These are phyloP conservation scores for Drosophila jambulina DNA, from an alignment of 1,140 invertebrate genomes.

Conservation along the genomic window DNA sequence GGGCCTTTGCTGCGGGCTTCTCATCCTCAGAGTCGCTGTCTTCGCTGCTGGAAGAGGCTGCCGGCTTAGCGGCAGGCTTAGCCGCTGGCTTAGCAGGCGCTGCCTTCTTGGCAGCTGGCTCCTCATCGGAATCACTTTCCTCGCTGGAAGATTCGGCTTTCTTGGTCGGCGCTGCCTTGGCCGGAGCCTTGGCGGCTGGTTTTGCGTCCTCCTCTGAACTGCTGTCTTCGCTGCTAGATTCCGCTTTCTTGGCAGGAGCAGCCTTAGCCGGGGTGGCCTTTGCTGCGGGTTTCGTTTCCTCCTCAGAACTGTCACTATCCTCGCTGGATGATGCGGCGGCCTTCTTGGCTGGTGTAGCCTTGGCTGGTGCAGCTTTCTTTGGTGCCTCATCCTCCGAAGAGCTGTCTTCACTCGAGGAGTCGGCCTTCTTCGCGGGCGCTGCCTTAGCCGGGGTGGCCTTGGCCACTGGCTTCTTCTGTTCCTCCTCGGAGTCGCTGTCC, in stretches of 20 bases:
- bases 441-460: constrained; percentile 35
- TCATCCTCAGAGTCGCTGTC: constrained; percentile 55
- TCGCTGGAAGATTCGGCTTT: constrained; percentile 75
- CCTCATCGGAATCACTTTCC: constrained; percentile 49
- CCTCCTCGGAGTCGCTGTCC: constrained; percentile 58
- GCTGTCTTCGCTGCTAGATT: constrained; percentile 64
- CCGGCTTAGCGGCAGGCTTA: constrained; percentile 35
- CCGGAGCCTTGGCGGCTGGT: constrained; percentile 61
- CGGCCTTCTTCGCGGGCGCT: constrained; percentile 26
- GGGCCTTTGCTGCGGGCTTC: constrained; percentile 39
- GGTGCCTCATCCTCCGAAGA: constrained; percentile 50
- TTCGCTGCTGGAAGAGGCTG: constrained; percentile 40
- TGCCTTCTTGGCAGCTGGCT: constrained; percentile 52
- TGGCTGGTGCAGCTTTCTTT: constrained; percentile 48
- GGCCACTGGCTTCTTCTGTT: constrained; percentile 37
- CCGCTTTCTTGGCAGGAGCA: constrained; percentile 32
- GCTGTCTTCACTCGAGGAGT: constrained; percentile 65
- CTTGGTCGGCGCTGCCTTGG: constrained; percentile 45
- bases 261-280: constrained; percentile 37
- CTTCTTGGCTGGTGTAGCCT: constrained; percentile 48
- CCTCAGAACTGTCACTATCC: constrained; percentile 47
- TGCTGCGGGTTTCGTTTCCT: constrained; percentile 39
- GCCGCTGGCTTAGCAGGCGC: constrained; percentile 32
- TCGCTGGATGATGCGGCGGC: constrained; percentile 26
- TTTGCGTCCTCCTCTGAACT: constrained; percentile 59